Evolutionary conservation across 2,113 vertebrate species (phyloP).

Genomic region (Poeciliopsis occidentalis): DNA sequence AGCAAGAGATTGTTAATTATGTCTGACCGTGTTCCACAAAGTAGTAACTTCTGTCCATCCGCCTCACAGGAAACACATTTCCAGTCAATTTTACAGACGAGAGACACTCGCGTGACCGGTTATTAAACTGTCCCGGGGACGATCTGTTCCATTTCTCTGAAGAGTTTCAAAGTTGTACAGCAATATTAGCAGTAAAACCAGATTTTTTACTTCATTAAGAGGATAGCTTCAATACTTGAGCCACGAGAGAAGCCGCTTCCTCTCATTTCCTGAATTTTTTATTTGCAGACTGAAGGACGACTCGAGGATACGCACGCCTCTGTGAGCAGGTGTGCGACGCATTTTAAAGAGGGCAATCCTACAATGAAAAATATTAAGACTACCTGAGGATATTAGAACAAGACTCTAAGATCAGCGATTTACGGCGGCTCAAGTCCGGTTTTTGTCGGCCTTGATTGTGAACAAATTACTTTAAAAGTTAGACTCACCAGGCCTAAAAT

Average conservation of each 20-base stretch:
- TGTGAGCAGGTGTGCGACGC: conserved; percentile 1
- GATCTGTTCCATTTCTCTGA: neutral
- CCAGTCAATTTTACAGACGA: neutral
- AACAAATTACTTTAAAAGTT: neutral
- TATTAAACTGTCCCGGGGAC: neutral
- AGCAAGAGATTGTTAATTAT: neutral
- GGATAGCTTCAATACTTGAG: conserved; percentile 4
- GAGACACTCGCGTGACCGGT: neutral
- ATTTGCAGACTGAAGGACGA: conserved; percentile 11
- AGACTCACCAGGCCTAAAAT: neutral
- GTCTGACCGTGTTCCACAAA: neutral
- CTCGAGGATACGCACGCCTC: neutral
- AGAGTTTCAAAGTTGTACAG: neutral
- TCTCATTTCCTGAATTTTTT: conserved; percentile 22
- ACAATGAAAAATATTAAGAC: neutral
- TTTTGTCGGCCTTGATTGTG: neutral
- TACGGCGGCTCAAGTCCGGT: neutral
- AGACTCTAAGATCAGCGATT: neutral
- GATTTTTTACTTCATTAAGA: neutral
- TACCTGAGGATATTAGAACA: neutral
- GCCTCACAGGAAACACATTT: neutral
- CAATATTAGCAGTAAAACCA: neutral
- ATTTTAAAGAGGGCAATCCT: neutral
- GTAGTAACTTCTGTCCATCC: neutral
- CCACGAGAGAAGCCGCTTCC: conserved; percentile 8